phyloP scores from a whole-genome alignment of 2,888 invertebrate species.

The Acanthoscelides obtectus region DNA sequence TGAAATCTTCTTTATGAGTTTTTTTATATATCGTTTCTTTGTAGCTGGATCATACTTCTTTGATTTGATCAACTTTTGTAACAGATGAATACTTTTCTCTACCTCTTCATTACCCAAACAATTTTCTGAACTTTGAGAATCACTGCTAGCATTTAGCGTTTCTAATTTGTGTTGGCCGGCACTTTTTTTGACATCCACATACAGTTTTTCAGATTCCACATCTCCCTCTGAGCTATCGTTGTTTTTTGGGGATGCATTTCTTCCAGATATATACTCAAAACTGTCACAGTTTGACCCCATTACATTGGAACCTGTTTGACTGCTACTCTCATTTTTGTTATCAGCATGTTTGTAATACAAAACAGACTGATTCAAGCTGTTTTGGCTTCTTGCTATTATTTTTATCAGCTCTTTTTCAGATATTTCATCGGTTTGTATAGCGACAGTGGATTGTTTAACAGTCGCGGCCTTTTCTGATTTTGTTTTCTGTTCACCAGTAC shows the following conservation, averaged over 20 bases:
- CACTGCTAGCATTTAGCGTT: constrained; percentile 6
- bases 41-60: constrained; percentile 56
- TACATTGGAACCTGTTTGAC: constrained; percentile 22
- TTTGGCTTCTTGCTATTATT: constrained; percentile 5
- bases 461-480: constrained; percentile 5
- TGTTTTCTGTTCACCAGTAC: constrained; percentile 14
- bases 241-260: constrained; percentile 3
- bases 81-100: constrained; percentile 56
- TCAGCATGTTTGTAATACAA: constrained; percentile 15
- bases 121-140: constrained; percentile 7
- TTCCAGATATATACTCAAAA: constrained; percentile 54
- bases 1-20: constrained; percentile 59
- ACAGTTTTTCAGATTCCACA: constrained; percentile 1
- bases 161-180: constrained; percentile 8
- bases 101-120: constrained; percentile 48
- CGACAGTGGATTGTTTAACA: constrained; percentile 15
- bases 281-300: constrained; percentile 55
- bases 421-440: constrained; percentile 25
- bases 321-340: constrained; percentile 2
- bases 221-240: not conserved
- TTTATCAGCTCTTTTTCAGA: constrained; percentile 11
- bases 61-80: constrained; percentile 57
- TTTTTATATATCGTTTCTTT: constrained; percentile 61
- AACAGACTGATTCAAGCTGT: constrained; percentile 19
- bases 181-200: constrained; percentile 2